Conservation (phyloP, 2,113 vertebrate species). For the Sminthopsis crassicaudata region DNA sequence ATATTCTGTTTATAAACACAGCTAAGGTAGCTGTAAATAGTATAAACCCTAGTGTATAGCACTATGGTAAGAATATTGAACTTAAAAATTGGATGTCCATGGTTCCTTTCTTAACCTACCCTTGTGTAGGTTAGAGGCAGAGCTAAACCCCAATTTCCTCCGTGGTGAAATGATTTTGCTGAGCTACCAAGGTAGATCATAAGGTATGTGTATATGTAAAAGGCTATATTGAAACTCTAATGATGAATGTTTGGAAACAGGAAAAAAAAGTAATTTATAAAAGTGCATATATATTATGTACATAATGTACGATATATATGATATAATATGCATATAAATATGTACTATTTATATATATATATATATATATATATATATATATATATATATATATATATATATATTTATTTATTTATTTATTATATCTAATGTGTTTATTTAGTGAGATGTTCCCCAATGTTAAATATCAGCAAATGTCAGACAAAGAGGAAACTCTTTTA, state of each 20-base stretch:
- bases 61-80: background rate
- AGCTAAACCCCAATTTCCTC: background rate
- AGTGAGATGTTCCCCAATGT: background rate
- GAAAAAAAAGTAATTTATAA: background rate
- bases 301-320: too few species aligned
- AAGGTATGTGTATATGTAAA: background rate
- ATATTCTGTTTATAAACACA: background rate
- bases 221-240: background rate
- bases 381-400: too few species aligned
- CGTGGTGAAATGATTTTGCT: background rate
- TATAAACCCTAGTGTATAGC: background rate
- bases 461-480: background rate
- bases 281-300: background rate
- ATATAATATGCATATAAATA: too few species aligned
- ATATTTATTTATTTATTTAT: too few species aligned
- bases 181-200: background rate
- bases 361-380: too few species aligned
- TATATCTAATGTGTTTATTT: too few species aligned
- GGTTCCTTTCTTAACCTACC: background rate
- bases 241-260: background rate
- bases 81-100: background rate
- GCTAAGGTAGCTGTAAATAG: background rate
- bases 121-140: too few species aligned
- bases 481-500: too few species aligned
- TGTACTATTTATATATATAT: too few species aligned